phyloP scores from a whole-genome alignment of 2,113 vertebrate species.

The Scomber colias region DNA sequence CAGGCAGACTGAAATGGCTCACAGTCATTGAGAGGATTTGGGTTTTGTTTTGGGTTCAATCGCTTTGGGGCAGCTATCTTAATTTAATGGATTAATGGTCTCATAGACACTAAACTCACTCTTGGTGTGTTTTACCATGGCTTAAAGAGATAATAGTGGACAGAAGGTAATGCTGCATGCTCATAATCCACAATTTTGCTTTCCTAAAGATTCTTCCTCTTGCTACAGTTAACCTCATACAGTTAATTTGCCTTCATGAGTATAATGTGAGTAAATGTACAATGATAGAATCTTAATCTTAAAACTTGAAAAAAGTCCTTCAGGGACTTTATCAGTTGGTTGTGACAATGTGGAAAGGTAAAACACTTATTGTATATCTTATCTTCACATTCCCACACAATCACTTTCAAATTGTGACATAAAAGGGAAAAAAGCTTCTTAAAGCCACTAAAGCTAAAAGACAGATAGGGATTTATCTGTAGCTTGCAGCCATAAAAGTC shows the following conservation, averaged over 20 bases:
- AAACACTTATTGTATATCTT: slow-evolving; percentile 37
- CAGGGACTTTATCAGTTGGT: not conserved
- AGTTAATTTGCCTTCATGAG: not conserved
- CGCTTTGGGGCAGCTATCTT: slow-evolving; percentile 35
- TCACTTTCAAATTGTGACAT: slow-evolving; percentile 17
- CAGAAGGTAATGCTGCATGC: slow-evolving; percentile 1
- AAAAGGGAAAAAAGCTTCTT: not conserved
- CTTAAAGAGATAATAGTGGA: slow-evolving; percentile 13
- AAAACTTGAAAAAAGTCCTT: not conserved
- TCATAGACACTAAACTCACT: slow-evolving; percentile 5
- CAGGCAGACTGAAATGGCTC: slow-evolving; percentile 10
- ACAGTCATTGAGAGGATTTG: slow-evolving; percentile 53
- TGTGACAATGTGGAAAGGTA: slow-evolving; percentile 58
- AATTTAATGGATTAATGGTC: slow-evolving; percentile 58
- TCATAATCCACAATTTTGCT: slow-evolving; percentile 6
- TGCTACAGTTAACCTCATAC: not conserved
- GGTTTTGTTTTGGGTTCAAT: slow-evolving; percentile 38
- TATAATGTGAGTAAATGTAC: slow-evolving; percentile 1
- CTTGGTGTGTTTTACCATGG: slow-evolving; percentile 27
- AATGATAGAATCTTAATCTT: not conserved
- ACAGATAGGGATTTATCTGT: not conserved
- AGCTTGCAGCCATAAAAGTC: too few relatives aligned
- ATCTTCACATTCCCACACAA: slow-evolving; percentile 54
- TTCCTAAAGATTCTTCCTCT: not conserved
- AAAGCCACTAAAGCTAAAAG: not conserved